Evolutionary conservation across 2,113 vertebrate genomes (phyloP), one percentile per base, ranked within the genome.

Genomic region (Piprites chloris): DNA sequence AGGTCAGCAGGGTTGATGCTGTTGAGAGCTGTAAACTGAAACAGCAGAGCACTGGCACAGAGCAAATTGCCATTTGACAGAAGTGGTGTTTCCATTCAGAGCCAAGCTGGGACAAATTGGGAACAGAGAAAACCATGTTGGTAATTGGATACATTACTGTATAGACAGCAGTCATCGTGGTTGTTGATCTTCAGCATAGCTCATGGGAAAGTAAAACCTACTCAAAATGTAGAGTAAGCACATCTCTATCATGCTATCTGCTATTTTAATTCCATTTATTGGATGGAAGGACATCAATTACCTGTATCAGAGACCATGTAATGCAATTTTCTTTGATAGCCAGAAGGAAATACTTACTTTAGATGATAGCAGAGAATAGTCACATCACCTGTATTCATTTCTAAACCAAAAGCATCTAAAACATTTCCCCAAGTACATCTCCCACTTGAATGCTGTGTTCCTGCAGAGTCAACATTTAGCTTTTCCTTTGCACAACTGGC

Each of bases 171-270:
- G 11, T 89, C 87, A 75, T 75, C 47, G 81, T 79, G 66, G 47
- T 52, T 89, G 62, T 86, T 96, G 47, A 86, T 89, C 87, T 86
- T 61, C 68, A 58, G 50, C 86, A 18, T 32, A 94, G 93, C 83
- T 93, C 63, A 53, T 90, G 82, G 94, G 71, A 85, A 86, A 73
- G 84, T 52, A 92, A 94, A 96, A 69, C 71, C 71, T 85, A 7
- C 71, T 94, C 44, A 72, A 62, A 85, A 72, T 61, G 47, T 46
- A 22, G 66, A 42, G 74, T 61, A 80, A 85, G 69, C 30, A 12
- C 12, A 2, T 73, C 61, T 81, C 66, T 53, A 5, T 90, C 20
- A 3, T 85, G 65, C 69, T 77, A 79, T 75, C 32, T 94, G 85
- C 78, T 78, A 16, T 91, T 96, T 90, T 71, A 82, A 52, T 62